Conservation (phyloP, 2,113 vertebrate genomes). For the Calidris pugnax region DNA sequence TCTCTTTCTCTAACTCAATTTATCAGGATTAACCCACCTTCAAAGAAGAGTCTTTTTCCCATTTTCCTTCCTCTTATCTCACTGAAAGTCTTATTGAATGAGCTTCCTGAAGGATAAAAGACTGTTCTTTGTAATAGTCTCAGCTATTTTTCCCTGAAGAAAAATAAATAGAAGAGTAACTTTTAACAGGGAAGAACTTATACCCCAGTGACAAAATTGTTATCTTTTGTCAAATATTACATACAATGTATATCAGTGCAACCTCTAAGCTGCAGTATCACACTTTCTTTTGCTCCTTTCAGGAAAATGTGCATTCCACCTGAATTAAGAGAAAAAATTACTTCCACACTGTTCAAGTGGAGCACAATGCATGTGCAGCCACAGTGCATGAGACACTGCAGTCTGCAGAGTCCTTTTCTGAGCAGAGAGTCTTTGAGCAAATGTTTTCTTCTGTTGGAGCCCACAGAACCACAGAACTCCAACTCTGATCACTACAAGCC, state of each 20-base stretch:
- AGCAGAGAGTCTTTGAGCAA: not conserved
- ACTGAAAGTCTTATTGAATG: slow-evolving; percentile 16
- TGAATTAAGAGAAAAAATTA: not conserved
- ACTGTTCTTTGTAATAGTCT: not conserved
- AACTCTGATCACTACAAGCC: not conserved
- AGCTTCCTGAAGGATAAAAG: slow-evolving; percentile 6
- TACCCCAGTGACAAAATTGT: not conserved
- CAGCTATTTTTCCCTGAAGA: not conserved
- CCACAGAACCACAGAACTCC: not conserved
- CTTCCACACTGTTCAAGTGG: not conserved
- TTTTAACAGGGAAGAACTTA: slow-evolving; percentile 15
- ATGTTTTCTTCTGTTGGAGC: not conserved
- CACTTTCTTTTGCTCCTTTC: not conserved
- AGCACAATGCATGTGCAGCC: not conserved
- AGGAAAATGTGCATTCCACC: not conserved
- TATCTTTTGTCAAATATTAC: not conserved
- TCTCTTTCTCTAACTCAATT: not conserved
- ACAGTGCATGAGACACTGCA: not conserved
- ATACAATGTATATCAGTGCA: not conserved
- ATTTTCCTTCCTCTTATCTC: slow-evolving; percentile 2
- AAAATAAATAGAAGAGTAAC: slow-evolving; percentile 16
- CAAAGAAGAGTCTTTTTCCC: not conserved
- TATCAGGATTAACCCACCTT: not conserved
- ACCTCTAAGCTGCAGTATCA: not conserved
- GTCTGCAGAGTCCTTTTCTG: not conserved